These are phyloP conservation scores for Sarcophaga caerulescens DNA, from an alignment of 2,888 invertebrate genomes.

Conservation along the genomic window DNA sequence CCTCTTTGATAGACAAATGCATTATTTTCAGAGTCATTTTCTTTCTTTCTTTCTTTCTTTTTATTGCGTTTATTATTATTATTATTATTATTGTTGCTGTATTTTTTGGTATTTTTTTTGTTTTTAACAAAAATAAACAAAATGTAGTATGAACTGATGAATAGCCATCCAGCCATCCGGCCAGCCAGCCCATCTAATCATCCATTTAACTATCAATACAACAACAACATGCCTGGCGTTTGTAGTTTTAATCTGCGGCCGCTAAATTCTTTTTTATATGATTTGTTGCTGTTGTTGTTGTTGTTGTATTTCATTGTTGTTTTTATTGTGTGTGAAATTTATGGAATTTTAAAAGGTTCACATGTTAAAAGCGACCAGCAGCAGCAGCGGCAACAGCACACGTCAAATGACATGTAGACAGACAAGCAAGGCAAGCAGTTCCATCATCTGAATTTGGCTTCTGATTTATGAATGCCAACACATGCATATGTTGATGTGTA, in stretches of 20 bases:
- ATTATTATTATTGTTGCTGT: conserved; percentile 14
- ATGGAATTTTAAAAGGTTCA: conserved; percentile 79
- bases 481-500: not conserved
- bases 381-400: conserved; percentile 48
- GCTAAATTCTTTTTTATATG: conserved; percentile 41
- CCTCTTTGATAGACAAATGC: conserved; percentile 64
- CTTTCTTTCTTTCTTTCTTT: too few species aligned
- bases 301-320: not conserved
- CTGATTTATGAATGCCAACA: conserved; percentile 39
- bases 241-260: conserved; percentile 36
- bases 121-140: conserved; percentile 61
- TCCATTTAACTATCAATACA: conserved; percentile 13
- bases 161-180: not conserved
- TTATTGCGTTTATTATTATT: too few species aligned
- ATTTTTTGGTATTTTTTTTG: conserved; percentile 19
- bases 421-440: conserved; percentile 43
- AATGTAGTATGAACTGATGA: conserved; percentile 5
- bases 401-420: conserved; percentile 59
- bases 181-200: not conserved
- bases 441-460: conserved; percentile 54
- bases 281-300: conserved; percentile 8
- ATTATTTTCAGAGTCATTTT: conserved; percentile 47
- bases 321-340: conserved; percentile 71
- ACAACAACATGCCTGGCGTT: conserved; percentile 6
- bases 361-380: conserved; percentile 63